Evolutionary conservation across 2,888 invertebrate genomes (phyloP).

Genomic region (Drosophila ustulata): DNA sequence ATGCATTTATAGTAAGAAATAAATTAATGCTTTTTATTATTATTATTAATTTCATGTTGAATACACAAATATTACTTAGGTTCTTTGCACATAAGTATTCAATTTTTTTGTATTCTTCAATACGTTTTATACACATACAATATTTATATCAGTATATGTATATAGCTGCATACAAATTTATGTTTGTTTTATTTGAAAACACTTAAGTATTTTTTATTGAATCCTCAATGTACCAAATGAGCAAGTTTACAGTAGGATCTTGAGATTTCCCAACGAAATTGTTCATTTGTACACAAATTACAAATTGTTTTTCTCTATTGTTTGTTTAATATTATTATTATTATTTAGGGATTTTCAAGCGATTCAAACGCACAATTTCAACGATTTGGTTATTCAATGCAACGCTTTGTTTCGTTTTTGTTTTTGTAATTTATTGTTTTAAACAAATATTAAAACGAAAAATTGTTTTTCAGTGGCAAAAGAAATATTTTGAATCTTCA

Average conservation of each 20-base stretch:
- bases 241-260: conserved; percentile 28
- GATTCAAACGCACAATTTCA: conserved; percentile 39
- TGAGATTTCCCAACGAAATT: conserved; percentile 29
- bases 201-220: conserved; percentile 59
- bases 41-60: conserved; percentile 59
- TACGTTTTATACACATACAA: conserved; percentile 59
- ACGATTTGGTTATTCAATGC: conserved; percentile 29
- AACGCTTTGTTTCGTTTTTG: conserved; percentile 14
- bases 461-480: conserved; percentile 52
- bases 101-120: conserved; percentile 39
- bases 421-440: conserved; percentile 3
- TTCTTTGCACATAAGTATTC: conserved; percentile 58
- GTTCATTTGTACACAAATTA: conserved; percentile 50
- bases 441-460: conserved; percentile 33
- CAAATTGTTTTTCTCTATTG: conserved; percentile 60
- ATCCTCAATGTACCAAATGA: conserved; percentile 45
- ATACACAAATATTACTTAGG: conserved; percentile 64
- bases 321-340: not conserved
- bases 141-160: conserved; percentile 60
- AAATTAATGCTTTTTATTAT: conserved; percentile 71
- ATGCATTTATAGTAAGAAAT: conserved; percentile 81
- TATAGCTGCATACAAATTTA: conserved; percentile 72
- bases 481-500: conserved; percentile 82
- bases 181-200: conserved; percentile 56
- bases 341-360: conserved; percentile 37